Evolutionary conservation across 2,888 invertebrate species (phyloP).

Genomic region (Antheraea assamensis): DNA sequence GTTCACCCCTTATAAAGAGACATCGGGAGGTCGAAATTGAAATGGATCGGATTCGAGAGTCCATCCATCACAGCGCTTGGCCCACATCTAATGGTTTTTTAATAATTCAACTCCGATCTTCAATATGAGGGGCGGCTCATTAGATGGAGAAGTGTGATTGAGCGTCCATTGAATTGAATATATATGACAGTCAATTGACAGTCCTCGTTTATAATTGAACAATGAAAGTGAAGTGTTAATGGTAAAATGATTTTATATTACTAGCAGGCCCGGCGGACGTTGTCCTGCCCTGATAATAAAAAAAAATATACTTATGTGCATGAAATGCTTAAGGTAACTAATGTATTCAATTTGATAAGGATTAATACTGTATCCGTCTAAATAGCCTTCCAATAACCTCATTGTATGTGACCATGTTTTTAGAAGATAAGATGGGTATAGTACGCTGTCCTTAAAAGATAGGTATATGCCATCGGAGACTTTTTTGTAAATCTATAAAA

Average conservation of each 20-base stretch:
- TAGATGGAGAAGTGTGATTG: slow-evolving; percentile 65
- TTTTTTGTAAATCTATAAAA: too few species aligned
- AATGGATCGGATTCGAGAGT: slow-evolving; percentile 78
- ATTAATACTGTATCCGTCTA: too few species aligned
- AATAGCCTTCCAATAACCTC: too few species aligned
- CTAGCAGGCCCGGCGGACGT: too few species aligned
- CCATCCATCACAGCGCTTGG: slow-evolving; percentile 76
- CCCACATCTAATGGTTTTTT: slow-evolving; percentile 79
- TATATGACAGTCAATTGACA: slow-evolving; percentile 78
- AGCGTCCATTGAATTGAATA: slow-evolving; percentile 67
- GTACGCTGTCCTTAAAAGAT: too few species aligned
- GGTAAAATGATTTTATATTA: background rate
- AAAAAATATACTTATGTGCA: too few species aligned
- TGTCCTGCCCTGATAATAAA: too few species aligned
- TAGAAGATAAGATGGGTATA: too few species aligned
- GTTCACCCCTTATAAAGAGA: slow-evolving; percentile 70
- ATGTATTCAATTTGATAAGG: too few species aligned
- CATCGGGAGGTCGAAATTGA: slow-evolving; percentile 68
- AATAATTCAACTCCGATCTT: slow-evolving; percentile 69
- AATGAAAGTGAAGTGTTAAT: slow-evolving; percentile 45
- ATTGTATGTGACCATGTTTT: too few species aligned
- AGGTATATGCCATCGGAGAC: too few species aligned
- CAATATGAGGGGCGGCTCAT: slow-evolving; percentile 58
- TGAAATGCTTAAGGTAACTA: too few species aligned
- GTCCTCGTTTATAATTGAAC: slow-evolving; percentile 64